Evolutionary conservation across 2,113 vertebrate species (phyloP), one percentile per base, ranked within the genome.

Genomic region (Saccopteryx leptura): DNA sequence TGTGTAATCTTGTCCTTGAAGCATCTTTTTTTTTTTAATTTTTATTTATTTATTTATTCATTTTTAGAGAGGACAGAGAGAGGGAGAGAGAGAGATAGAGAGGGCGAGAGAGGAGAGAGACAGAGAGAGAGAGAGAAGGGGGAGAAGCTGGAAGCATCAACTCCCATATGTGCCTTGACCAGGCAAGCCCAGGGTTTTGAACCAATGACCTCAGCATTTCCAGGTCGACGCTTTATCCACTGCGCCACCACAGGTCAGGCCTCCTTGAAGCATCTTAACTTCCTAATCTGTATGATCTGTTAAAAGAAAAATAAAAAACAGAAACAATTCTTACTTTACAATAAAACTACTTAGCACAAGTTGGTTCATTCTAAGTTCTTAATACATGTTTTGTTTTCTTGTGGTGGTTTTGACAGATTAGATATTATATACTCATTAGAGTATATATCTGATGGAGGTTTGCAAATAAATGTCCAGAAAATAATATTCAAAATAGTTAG

Each of bases 301-400:
- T 74, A 71, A 86, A 83, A 56, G 39, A 61, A 39, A 33, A 76
- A 94, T 11, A 93, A 46, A 6, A 33, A 48, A 79, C 54, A 58
- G 60, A 65, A 85, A 83, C 0, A 46, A 39, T 52, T 86, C 23
- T 89, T 80, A 26, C 7, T 78, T 75, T 5, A 60, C 31, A 86
- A 12, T 91, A 69, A 60, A 88, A 58, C 13, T 82, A 5, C 5
- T 75, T 58, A 87, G 17, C 46, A 76, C 24, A 19, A 7, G 18
- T 65, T 85, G 33, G 7, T 75, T 93, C 90, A 48, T 80, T 84
- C 11, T 69, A 91, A 82, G 1, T 83, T 90, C 17, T 93, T 61
- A 94, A n/a, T 68, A 78, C 83, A 54, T 26, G 18, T 75, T 90
- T 68, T 60, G 4, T 84, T 39, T 63, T 78, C 19, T 63, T 10